Evolutionary conservation across 2,797 vertebrate genomes (phyloP).

Genomic region (Etheostoma nigrum): DNA sequence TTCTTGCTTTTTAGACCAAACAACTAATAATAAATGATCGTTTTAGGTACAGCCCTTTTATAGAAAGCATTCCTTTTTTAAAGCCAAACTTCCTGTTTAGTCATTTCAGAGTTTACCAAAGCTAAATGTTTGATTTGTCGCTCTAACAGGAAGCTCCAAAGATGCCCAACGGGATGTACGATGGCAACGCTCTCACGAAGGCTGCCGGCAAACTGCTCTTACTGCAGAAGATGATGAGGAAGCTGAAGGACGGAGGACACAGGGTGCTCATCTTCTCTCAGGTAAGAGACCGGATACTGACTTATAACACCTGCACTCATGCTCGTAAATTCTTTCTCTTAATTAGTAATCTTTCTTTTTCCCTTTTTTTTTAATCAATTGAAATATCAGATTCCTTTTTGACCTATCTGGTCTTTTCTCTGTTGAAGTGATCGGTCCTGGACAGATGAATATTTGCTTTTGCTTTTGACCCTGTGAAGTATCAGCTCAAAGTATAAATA

Average conservation of each 20-base stretch:
- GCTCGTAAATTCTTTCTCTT: background rate
- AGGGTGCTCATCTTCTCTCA: slow-evolving; percentile 98
- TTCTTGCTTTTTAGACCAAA: too few relatives aligned
- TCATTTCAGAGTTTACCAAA: background rate
- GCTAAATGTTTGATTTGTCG: background rate
- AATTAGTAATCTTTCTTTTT: background rate
- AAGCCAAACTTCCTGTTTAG: background rate
- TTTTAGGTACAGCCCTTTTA: too few relatives aligned
- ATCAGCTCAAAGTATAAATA: background rate
- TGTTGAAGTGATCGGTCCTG: background rate
- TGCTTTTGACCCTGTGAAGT: background rate
- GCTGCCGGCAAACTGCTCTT: slow-evolving; percentile 94
- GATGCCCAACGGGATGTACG: slow-evolving; percentile 99
- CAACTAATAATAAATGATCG: too few relatives aligned
- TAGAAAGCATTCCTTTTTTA: background rate
- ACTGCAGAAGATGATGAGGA: slow-evolving; percentile 97
- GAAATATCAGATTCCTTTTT: background rate
- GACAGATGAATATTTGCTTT: background rate
- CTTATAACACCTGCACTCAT: background rate
- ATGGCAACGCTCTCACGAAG: slow-evolving; percentile 93
- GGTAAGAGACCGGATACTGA: slow-evolving; percentile 74
- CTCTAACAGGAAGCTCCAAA: slow-evolving; percentile 93
- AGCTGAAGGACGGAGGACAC: slow-evolving; percentile 95
- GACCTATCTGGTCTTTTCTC: background rate
- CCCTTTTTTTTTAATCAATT: background rate